Percentiles rank a stretch among this genome's conserved stretches.
Evolutionary conservation across 2,797 vertebrate species (phyloP).

Genomic region (Cetoscarus ocellatus): DNA sequence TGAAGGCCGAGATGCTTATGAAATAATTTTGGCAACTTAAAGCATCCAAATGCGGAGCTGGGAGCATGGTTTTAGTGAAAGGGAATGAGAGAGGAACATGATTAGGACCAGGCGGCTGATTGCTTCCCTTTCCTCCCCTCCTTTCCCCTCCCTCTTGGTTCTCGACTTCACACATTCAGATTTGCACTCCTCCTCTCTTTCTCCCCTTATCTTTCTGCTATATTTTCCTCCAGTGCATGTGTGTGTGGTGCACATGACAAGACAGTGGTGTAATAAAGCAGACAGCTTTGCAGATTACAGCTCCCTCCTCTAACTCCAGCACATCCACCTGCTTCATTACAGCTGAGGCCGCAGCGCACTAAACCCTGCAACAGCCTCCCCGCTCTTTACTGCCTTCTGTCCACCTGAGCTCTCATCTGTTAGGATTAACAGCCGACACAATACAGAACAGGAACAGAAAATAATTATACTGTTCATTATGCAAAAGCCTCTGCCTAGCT

Average conservation of each 20-base stretch:
- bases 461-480: slow-evolving; percentile 71
- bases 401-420: slow-evolving; percentile 72
- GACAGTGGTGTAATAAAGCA: slow-evolving; percentile 62
- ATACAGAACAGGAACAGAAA: slow-evolving; percentile 39
- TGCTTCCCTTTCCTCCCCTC: slow-evolving; percentile 62
- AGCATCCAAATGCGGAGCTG: slow-evolving; percentile 72
- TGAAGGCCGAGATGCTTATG: slow-evolving; percentile 80
- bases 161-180: slow-evolving; percentile 54
- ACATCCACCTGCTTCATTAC: slow-evolving; percentile 72
- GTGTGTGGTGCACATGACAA: slow-evolving; percentile 35
- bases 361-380: slow-evolving; percentile 53
- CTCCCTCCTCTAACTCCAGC: slow-evolving; percentile 43
- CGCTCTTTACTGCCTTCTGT: slow-evolving; percentile 65
- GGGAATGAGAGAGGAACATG: slow-evolving; percentile 58
- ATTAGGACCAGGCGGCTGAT: slow-evolving; percentile 73
- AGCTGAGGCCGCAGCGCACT: slow-evolving; percentile 54
- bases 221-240: not conserved
- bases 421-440: slow-evolving; percentile 58
- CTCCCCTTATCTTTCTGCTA: slow-evolving; percentile 6
- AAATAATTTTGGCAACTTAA: slow-evolving; percentile 81
- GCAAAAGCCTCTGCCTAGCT: slow-evolving; percentile 41
- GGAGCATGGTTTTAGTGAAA: slow-evolving; percentile 65
- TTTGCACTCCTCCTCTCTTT: slow-evolving; percentile 40
- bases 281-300: slow-evolving; percentile 64
- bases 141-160: slow-evolving; percentile 38